Conservation (phyloP, 2,113 vertebrate species). For the Eurystomus gularis region DNA sequence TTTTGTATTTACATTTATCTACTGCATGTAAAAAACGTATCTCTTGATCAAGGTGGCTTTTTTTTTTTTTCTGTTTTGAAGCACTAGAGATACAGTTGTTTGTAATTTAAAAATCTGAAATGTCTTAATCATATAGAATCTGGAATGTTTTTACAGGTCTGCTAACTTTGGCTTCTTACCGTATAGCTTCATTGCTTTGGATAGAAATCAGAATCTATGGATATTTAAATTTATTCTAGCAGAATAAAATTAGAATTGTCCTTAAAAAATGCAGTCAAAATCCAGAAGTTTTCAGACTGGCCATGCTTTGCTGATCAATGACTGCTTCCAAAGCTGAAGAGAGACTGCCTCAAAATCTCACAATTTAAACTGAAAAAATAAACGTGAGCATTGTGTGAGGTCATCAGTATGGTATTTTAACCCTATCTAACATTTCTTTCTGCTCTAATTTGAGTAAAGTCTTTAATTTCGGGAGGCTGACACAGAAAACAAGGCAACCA, state of each 20-base stretch:
- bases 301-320: not conserved
- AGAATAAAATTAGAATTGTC: not conserved
- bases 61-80: not conserved
- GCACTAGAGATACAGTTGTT: not conserved
- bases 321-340: not conserved
- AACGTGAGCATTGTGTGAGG: not conserved
- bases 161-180: not conserved
- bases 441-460: not conserved
- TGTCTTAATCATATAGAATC: not conserved
- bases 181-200: not conserved
- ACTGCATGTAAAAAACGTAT: not conserved
- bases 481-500: not conserved
- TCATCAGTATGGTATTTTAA: not conserved
- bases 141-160: not conserved
- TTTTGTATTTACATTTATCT: not conserved
- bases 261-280: not conserved
- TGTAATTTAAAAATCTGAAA: not conserved
- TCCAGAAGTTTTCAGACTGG: not conserved
- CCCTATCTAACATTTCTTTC: not conserved
- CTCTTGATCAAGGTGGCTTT: rapidly evolving
- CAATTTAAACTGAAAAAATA: not conserved
- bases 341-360: not conserved
- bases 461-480: not conserved
- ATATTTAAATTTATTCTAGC: not conserved
- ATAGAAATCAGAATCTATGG: not conserved